Evolutionary conservation across 2,888 invertebrate genomes (phyloP).

Genomic region (Eupithecia vulgata): DNA sequence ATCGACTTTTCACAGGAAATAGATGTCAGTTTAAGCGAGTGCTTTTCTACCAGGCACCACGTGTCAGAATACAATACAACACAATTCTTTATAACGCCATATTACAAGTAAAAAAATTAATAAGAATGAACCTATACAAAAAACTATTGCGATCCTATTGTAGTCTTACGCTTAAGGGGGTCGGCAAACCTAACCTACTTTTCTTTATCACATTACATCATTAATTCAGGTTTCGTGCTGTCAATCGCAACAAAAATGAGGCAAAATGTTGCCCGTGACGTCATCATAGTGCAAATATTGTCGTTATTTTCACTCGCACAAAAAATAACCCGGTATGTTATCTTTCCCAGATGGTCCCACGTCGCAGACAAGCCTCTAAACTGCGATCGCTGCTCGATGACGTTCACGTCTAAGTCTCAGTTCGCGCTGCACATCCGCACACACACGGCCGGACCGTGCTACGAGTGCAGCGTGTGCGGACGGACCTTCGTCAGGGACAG

Average conservation of each 20-base stretch:
- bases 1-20: no score
- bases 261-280: no score
- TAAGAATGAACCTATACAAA: no score
- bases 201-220: constrained; percentile 5
- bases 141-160: not conserved
- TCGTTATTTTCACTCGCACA: constrained; percentile 59
- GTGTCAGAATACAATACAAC: no score
- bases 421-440: constrained; percentile 90
- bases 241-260: constrained; percentile 60
- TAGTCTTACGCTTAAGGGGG: no score
- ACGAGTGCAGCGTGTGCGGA: constrained; percentile 90
- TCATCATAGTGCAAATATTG: no score
- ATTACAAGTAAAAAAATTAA: no score
- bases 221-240: constrained; percentile 75
- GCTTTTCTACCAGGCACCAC: no score
- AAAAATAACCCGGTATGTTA: not conserved
- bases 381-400: constrained; percentile 89
- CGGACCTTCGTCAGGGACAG: constrained; percentile 90
- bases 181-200: not conserved
- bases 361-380: constrained; percentile 89
- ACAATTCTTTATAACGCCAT: no score
- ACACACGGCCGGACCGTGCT: constrained; percentile 87
- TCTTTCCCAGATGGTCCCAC: constrained; percentile 86
- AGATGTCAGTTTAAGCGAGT: no score
- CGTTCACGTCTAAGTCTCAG: constrained; percentile 89